These are phyloP conservation scores for Hydrophis major DNA, from an alignment of 2,797 vertebrate species.

Conservation along the genomic window DNA sequence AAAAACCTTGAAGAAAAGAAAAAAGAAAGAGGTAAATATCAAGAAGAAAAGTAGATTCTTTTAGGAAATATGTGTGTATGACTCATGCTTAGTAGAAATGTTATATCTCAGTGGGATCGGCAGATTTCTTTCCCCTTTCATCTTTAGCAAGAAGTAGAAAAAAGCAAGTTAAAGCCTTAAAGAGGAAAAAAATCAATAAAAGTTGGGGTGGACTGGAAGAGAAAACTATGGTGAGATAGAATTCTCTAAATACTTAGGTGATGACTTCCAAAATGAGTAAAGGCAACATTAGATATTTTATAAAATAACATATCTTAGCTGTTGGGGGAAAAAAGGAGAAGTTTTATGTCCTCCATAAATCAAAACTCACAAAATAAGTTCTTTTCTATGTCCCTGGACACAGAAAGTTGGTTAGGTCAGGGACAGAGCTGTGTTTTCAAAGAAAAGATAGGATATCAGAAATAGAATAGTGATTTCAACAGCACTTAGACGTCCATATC, in stretches of 20 bases:
- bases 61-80: slow-evolving; percentile 55
- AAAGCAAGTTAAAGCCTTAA: slow-evolving; percentile 76
- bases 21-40: slow-evolving; percentile 66
- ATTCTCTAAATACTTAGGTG: slow-evolving; percentile 55
- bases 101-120: slow-evolving; percentile 69
- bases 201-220: slow-evolving; percentile 31
- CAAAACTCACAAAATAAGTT: background rate
- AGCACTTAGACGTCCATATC: background rate
- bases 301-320: slow-evolving; percentile 50
- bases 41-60: slow-evolving; percentile 72
- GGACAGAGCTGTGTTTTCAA: background rate
- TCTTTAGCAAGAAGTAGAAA: slow-evolving; percentile 63
- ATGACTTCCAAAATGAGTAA: slow-evolving; percentile 42
- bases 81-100: slow-evolving; percentile 67
- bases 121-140: slow-evolving; percentile 66
- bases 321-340: slow-evolving; percentile 40
- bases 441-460: background rate
- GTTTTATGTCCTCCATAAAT: slow-evolving; percentile 15
- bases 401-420: background rate
- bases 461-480: background rate
- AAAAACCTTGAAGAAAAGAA: slow-evolving; percentile 57
- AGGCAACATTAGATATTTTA: slow-evolving; percentile 22
- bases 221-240: slow-evolving; percentile 57
- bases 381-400: slow-evolving; percentile 12
- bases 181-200: slow-evolving; percentile 73